Percentiles rank a stretch among this genome's conserved stretches.
Evolutionary conservation across 2,113 vertebrate genomes (phyloP).

Genomic region (Pogona vitticeps): DNA sequence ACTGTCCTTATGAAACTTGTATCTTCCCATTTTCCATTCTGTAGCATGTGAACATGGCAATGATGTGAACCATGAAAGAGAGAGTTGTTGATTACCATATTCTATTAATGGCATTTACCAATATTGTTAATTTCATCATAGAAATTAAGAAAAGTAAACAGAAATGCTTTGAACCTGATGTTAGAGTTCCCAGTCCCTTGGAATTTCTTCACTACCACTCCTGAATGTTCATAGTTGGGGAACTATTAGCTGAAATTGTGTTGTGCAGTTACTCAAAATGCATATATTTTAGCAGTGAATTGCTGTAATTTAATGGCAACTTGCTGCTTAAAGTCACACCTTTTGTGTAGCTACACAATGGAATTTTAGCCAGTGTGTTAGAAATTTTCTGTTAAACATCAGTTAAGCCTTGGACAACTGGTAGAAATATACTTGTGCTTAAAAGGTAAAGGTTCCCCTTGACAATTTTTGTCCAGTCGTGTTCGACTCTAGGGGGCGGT

Average conservation of each 20-base stretch:
- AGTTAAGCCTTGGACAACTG: constrained; percentile 14
- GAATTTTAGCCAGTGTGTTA: constrained; percentile 17
- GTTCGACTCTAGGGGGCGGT: no score
- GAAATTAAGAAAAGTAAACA: background rate
- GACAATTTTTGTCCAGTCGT: no score
- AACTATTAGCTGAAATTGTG: no score
- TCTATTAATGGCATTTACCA: background rate
- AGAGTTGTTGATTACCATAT: constrained; percentile 6
- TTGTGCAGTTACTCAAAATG: no score
- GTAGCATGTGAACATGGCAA: background rate
- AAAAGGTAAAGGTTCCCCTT: no score
- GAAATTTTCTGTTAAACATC: background rate
- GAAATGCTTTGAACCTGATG: background rate
- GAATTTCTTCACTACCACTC: no score
- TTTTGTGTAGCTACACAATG: background rate
- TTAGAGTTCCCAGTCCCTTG: accelerated
- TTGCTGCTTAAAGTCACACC: no score
- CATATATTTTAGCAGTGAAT: no score
- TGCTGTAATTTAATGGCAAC: no score
- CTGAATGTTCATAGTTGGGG: no score
- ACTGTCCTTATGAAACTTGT: background rate
- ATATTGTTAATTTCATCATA: background rate
- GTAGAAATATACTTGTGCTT: constrained; percentile 2
- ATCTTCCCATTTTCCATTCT: background rate
- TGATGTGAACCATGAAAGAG: background rate